phyloP scores from a whole-genome alignment of 2,797 vertebrate genomes.

The Urosaurus nigricauda region DNA sequence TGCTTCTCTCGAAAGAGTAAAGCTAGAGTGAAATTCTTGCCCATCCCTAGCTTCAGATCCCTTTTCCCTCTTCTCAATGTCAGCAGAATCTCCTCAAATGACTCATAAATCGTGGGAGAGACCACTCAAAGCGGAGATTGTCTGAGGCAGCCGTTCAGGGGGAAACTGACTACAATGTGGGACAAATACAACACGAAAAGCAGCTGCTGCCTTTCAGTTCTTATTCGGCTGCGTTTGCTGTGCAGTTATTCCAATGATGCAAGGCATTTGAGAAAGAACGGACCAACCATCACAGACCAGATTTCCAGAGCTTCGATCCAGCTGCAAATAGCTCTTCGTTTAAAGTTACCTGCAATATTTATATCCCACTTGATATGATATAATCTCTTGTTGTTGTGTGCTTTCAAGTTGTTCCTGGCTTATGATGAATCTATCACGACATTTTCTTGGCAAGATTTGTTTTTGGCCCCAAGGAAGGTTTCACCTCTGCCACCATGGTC shows the following conservation, averaged over 20 bases:
- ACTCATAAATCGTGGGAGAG: neutral
- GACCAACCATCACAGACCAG: neutral
- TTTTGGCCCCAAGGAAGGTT: too few relatives aligned
- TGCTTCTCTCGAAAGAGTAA: too few relatives aligned
- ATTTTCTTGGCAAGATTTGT: too few relatives aligned
- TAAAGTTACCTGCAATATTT: too few relatives aligned
- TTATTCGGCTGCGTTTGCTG: neutral
- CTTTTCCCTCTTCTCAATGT: constrained; percentile 1
- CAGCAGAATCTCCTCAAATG: constrained; percentile 30
- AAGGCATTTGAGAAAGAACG: neutral
- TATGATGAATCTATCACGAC: too few relatives aligned
- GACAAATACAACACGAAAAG: neutral
- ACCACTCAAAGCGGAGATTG: neutral
- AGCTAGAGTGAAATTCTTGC: neutral
- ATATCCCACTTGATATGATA: too few relatives aligned
- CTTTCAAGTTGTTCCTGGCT: too few relatives aligned
- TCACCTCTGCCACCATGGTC: too few relatives aligned
- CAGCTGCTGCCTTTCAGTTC: neutral
- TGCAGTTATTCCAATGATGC: neutral
- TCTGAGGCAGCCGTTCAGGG: neutral
- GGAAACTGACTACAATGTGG: neutral
- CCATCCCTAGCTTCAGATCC: neutral
- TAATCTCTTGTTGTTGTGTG: too few relatives aligned
- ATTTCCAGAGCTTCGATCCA: too few relatives aligned
- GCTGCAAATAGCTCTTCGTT: neutral